Percentiles rank a stretch among this genome's conserved stretches.
Evolutionary conservation across 2,888 invertebrate species (phyloP).

Genomic region (Phaedon cochleariae): DNA sequence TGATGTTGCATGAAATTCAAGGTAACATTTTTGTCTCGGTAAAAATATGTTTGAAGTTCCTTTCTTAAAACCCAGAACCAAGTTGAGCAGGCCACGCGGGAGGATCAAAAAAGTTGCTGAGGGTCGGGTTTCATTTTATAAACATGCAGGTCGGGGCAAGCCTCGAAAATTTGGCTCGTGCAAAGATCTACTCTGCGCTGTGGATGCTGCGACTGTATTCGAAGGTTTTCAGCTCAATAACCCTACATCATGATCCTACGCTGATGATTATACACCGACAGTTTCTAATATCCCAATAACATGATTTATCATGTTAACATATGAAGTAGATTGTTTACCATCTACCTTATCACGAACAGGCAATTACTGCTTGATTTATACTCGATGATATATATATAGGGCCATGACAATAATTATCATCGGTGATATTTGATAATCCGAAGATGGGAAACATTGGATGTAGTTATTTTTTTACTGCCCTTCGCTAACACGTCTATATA

Average conservation of each 20-base stretch:
- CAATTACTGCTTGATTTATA: constrained; percentile 6
- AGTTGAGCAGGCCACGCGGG: no score
- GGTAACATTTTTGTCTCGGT: no score
- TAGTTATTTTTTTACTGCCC: background rate
- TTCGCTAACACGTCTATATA: background rate
- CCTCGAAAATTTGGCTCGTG: no score
- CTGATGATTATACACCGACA: background rate
- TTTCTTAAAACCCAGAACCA: no score
- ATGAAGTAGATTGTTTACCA: constrained; percentile 11
- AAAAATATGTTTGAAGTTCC: no score
- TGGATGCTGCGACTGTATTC: no score
- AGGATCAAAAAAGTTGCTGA: no score
- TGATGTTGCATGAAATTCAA: no score
- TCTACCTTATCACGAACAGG: constrained; percentile 4
- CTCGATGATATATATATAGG: background rate
- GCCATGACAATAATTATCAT: background rate
- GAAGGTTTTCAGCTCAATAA: no score
- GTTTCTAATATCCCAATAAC: background rate
- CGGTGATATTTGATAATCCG: background rate
- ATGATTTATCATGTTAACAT: constrained; percentile 19
- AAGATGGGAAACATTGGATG: background rate
- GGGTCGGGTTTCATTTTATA: no score
- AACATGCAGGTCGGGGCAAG: no score
- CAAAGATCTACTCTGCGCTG: no score
- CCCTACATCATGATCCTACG: background rate